Percentiles rank a stretch among this genome's conserved stretches.
These are phyloP conservation scores for Apoderus coryli DNA, from an alignment of 2,888 invertebrate genomes.

Conservation along the genomic window DNA sequence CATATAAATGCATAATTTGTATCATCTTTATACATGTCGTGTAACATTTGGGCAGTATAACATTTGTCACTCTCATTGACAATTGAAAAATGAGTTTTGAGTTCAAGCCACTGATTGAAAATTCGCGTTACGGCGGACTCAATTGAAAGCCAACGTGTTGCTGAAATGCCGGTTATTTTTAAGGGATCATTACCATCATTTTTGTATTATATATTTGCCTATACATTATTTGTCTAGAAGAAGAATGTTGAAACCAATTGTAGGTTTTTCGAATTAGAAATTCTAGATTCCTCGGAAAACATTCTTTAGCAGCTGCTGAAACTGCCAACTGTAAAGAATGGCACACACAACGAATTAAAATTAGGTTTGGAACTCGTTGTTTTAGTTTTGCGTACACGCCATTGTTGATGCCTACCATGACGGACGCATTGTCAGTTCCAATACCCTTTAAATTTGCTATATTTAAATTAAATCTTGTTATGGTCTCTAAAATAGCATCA, in stretches of 20 bases:
- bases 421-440: constrained; percentile 27
- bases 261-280: constrained; percentile 20
- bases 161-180: constrained; percentile 16
- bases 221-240: constrained; percentile 14
- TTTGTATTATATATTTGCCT: constrained; percentile 14
- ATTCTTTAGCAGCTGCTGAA: constrained; percentile 20
- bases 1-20: constrained; percentile 17
- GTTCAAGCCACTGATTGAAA: constrained; percentile 21
- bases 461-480: constrained; percentile 15
- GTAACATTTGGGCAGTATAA: constrained; percentile 22
- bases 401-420: constrained; percentile 26
- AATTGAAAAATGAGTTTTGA: constrained; percentile 22
- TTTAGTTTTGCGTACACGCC: constrained; percentile 25
- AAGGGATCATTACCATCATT: constrained; percentile 18
- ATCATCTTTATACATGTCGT: constrained; percentile 21
- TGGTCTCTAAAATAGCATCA: constrained; percentile 10
- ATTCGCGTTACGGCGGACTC: constrained; percentile 21
- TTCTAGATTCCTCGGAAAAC: constrained; percentile 21
- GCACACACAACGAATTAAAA: constrained; percentile 21
- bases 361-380: constrained; percentile 18
- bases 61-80: constrained; percentile 20
- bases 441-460: constrained; percentile 23
- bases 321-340: constrained; percentile 25
- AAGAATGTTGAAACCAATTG: constrained; percentile 21
- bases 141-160: constrained; percentile 21